phyloP scores from a whole-genome alignment of 2,888 invertebrate genomes.

The Mactromeris polynyma region DNA sequence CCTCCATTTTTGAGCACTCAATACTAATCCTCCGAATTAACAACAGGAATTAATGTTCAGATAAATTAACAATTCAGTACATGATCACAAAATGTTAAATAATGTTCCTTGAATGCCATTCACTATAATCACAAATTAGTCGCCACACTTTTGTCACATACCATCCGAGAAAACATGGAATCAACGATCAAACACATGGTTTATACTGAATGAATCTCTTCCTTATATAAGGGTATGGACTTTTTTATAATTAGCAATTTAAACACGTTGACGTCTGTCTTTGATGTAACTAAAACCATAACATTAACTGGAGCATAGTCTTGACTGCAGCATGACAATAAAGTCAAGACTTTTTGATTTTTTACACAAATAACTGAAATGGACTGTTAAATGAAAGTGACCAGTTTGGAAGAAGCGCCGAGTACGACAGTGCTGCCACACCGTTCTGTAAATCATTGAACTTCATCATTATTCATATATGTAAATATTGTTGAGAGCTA shows the following conservation, averaged over 20 bases:
- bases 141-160: not conserved
- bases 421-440: not conserved
- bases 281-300: no score
- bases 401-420: not conserved
- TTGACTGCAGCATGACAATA: no score
- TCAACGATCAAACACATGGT: not conserved
- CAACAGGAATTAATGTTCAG: not conserved
- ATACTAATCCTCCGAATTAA: not conserved
- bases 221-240: not conserved
- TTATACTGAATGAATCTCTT: not conserved
- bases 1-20: constrained; percentile 8
- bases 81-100: not conserved
- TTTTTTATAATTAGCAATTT: not conserved
- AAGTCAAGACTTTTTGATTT: no score
- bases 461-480: not conserved
- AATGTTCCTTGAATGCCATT: not conserved
- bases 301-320: no score
- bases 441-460: not conserved
- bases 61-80: no score
- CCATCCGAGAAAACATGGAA: not conserved
- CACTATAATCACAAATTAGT: not conserved
- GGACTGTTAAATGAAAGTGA: not conserved
- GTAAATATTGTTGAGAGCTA: constrained; percentile 1
- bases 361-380: not conserved
- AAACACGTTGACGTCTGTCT: not conserved